Conservation (phyloP, 2,888 invertebrate species). For the Abscondita cerata region DNA sequence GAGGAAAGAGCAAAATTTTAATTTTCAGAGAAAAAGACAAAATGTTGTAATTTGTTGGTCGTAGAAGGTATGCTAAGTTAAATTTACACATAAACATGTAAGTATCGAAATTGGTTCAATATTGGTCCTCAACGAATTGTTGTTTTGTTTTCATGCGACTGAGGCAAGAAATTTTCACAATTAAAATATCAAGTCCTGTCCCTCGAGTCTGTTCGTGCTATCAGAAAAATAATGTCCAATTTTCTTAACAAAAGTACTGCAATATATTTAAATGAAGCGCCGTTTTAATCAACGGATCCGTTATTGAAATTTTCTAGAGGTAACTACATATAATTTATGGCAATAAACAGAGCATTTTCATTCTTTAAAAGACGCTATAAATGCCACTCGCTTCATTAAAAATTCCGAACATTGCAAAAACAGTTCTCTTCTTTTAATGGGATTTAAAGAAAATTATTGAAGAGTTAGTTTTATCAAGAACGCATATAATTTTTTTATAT, state of each 20-base stretch:
- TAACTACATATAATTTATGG: constrained; percentile 30
- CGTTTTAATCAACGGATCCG: constrained; percentile 37
- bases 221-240: constrained; percentile 45
- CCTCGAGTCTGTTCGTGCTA: constrained; percentile 42
- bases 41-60: constrained; percentile 41
- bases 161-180: constrained; percentile 39
- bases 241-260: constrained; percentile 36
- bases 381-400: constrained; percentile 30
- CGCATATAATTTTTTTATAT: constrained; percentile 30
- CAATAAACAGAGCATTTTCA: constrained; percentile 27
- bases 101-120: constrained; percentile 41
- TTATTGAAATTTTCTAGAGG: constrained; percentile 35
- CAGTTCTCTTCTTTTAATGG: constrained; percentile 24
- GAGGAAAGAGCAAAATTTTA: constrained; percentile 39
- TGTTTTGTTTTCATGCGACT: constrained; percentile 41
- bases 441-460: constrained; percentile 28
- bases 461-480: constrained; percentile 31
- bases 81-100: constrained; percentile 39
- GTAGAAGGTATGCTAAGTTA: constrained; percentile 41
- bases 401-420: constrained; percentile 30
- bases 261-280: constrained; percentile 36
- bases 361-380: constrained; percentile 25
- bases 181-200: constrained; percentile 44
- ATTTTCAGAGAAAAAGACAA: constrained; percentile 38
- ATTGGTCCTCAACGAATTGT: constrained; percentile 40